Evolutionary conservation across 2,888 invertebrate species (phyloP).

Genomic region (Nemurella pictetii): DNA sequence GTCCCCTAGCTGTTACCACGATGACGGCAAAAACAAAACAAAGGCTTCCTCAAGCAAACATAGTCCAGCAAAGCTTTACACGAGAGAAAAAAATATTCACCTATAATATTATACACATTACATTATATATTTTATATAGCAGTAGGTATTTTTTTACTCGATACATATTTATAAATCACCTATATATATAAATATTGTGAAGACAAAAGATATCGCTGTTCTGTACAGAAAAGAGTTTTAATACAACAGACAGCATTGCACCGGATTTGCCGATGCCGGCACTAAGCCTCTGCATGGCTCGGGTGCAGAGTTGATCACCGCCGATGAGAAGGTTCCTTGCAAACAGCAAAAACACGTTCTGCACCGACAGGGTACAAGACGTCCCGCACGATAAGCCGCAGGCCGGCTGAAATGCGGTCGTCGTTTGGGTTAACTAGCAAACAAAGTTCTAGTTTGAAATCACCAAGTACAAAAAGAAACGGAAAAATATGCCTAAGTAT

Average conservation of each 20-base stretch:
- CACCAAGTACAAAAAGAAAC: not conserved
- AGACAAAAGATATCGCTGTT: not conserved
- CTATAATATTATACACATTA: conserved; percentile 9
- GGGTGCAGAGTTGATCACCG: too few species aligned
- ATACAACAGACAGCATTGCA: too few species aligned
- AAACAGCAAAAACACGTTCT: too few species aligned
- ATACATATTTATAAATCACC: conserved; percentile 34
- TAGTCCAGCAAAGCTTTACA: not conserved
- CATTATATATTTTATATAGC: conserved; percentile 30
- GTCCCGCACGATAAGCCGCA: too few species aligned
- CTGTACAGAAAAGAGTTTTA: not conserved
- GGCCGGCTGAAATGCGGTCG: not conserved
- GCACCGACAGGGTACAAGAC: too few species aligned
- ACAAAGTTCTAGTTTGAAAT: not conserved
- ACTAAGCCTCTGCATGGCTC: too few species aligned
- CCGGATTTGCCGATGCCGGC: too few species aligned
- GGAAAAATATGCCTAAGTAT: not conserved
- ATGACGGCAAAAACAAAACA: too few species aligned
- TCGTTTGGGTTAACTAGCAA: not conserved
- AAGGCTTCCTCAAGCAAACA: not conserved
- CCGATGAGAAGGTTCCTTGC: too few species aligned
- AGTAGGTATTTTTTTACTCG: conserved; percentile 1
- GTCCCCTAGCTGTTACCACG: too few species aligned
- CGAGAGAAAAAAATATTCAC: conserved; percentile 3
- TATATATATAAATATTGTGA: conserved; percentile 35